These are phyloP conservation scores for Apomyelois bistriatella DNA, from an alignment of 2,888 invertebrate species.

Conservation along the genomic window DNA sequence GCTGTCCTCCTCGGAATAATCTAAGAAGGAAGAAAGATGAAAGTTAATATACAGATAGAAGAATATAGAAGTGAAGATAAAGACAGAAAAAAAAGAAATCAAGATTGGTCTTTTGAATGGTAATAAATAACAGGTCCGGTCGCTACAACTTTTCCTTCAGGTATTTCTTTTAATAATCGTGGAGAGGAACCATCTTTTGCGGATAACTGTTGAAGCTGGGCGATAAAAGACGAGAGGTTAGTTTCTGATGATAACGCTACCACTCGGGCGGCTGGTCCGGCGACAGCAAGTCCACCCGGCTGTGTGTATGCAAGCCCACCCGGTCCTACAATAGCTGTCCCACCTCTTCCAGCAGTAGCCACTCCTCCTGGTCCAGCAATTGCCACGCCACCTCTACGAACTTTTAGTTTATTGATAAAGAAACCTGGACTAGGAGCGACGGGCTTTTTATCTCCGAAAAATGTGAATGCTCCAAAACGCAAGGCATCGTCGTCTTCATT, in stretches of 20 bases:
- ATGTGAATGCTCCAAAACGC: slow-evolving; percentile 43
- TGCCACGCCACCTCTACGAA: slow-evolving; percentile 87
- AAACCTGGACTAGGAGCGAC: slow-evolving; percentile 79
- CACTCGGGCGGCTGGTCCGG: slow-evolving; percentile 86
- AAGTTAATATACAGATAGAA: slow-evolving; percentile 30
- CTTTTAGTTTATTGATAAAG: slow-evolving; percentile 84
- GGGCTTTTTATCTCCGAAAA: slow-evolving; percentile 53
- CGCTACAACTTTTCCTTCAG: slow-evolving; percentile 85
- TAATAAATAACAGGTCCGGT: slow-evolving; percentile 87
- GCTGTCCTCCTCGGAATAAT: slow-evolving; percentile 43
- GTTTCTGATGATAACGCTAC: slow-evolving; percentile 82
- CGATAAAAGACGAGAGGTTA: slow-evolving; percentile 79
- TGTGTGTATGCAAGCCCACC: slow-evolving; percentile 88
- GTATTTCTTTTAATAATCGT: slow-evolving; percentile 69
- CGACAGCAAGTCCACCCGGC: slow-evolving; percentile 87
- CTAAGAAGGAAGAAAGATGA: slow-evolving; percentile 60
- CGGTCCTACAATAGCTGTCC: slow-evolving; percentile 89
- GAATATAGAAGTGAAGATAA: slow-evolving; percentile 19
- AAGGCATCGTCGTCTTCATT: slow-evolving; percentile 42
- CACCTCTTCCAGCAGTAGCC: slow-evolving; percentile 88
- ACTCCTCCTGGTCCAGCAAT: slow-evolving; percentile 91
- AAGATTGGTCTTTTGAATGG: slow-evolving; percentile 61
- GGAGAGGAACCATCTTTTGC: slow-evolving; percentile 53
- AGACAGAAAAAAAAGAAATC: slow-evolving; percentile 30
- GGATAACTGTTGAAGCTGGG: slow-evolving; percentile 59